These are phyloP conservation scores for Amblyteles armatorius DNA, from an alignment of 2,888 invertebrate genomes.

Conservation along the genomic window DNA sequence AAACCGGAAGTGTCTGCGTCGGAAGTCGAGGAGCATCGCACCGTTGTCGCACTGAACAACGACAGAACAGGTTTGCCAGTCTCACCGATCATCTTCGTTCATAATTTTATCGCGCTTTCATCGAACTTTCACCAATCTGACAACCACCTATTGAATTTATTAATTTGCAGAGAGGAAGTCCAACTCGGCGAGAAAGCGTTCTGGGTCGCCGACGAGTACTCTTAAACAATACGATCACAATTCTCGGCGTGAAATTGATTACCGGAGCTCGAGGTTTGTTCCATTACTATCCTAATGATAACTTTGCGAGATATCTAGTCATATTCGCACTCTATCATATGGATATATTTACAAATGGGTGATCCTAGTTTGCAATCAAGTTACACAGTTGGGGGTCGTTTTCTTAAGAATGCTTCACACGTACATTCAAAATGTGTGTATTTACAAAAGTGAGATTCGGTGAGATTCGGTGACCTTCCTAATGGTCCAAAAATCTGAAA, in stretches of 20 bases:
- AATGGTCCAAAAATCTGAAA: too few species aligned
- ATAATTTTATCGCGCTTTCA: neutral
- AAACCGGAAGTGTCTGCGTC: constrained; percentile 20
- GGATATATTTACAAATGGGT: constrained; percentile 40
- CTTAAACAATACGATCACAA: constrained; percentile 4
- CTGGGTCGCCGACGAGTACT: constrained; percentile 47
- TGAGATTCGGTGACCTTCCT: too few species aligned
- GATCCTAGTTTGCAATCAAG: constrained; percentile 6
- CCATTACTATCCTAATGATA: neutral
- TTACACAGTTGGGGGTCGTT: neutral
- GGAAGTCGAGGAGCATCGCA: constrained; percentile 73
- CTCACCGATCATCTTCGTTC: neutral
- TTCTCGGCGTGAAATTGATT: constrained; percentile 42
- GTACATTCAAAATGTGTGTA: neutral
- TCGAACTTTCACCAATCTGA: neutral
- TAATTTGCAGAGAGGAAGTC: constrained; percentile 46
- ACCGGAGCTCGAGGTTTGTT: constrained; percentile 66
- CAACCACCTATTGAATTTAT: neutral
- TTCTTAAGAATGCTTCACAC: too few species aligned
- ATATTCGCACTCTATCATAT: neutral
- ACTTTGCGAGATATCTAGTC: neutral
- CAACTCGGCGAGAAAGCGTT: constrained; percentile 50
- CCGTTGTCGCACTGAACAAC: constrained; percentile 66
- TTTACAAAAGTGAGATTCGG: too few species aligned
- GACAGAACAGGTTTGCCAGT: constrained; percentile 63